Evolutionary conservation across 2,797 vertebrate species (phyloP), one percentile per base, ranked within the genome.

Genomic region (Myotis pilosus): DNA sequence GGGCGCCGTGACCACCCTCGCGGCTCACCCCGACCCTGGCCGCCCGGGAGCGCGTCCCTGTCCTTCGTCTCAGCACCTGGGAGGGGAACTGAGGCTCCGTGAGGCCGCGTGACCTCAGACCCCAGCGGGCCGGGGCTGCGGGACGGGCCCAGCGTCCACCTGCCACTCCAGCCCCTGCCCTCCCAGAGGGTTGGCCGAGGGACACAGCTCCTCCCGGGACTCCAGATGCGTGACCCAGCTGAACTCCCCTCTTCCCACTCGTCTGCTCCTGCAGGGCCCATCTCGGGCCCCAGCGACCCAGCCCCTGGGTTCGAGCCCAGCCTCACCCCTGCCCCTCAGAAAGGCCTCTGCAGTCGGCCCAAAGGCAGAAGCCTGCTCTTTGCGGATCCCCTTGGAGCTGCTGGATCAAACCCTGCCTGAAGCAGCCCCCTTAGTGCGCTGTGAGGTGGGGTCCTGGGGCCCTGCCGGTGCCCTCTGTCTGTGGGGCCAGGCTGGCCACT

Each of bases 1-100:
- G 5, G 64, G 22, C 0, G 0, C 51, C 17, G 1, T 0, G 1
- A 25, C 25, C 28, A 0, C 22, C 6, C 80, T 17, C 20, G 4
- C 7, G 8, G 57, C n/a, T 47, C 20, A 0, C 20, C 30, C 64
- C 5, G 87, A 28, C 49, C 33, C 19, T 8, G 3, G 12, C 0
- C 5, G 10, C 1, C 16, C 10, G 0, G 2, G 38, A 47, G 38
- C 68, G 41, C 3, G 1, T 0, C 2, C 0, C 1, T 6, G 6
- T 11, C 30, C 25, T 1, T 5, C 8, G 19, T 20, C 51, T 51
- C 12, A 6, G 15, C 2, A 4, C 3, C 38, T 17, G 38, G 12
- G 15, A 0, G 1, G 55, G 23, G 33, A 38, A 30, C 57, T 1
- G 28, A 47, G 25, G 28, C 11, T 85, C 30, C 8, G 44, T 3